A percentile compares a stretch with the other conserved stretches of the same genome.
Evolutionary conservation across 2,797 vertebrate species (phyloP).

Genomic region (Micrastur ruficollis): DNA sequence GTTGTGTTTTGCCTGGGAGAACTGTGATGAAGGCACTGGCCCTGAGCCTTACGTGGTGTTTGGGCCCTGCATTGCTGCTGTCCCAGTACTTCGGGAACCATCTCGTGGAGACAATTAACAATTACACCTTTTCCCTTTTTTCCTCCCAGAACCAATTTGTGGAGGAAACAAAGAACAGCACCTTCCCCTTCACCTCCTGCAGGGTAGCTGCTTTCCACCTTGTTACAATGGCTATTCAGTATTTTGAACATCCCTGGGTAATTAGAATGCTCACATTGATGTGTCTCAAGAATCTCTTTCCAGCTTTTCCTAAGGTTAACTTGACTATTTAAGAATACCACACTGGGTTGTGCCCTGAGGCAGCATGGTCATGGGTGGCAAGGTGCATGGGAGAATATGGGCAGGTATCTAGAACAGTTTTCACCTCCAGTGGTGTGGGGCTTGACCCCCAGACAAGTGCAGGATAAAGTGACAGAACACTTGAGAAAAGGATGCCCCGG

Average conservation of each 20-base stretch:
- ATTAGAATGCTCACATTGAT: background rate
- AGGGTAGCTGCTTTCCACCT: background rate
- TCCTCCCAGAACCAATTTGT: background rate
- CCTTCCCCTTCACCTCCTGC: background rate
- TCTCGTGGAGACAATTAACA: slow-evolving; percentile 52
- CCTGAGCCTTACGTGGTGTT: background rate
- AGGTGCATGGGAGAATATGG: accelerated
- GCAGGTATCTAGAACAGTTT: background rate
- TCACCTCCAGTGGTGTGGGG: background rate
- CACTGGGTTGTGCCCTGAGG: background rate
- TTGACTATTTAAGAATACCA: background rate
- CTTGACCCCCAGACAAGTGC: background rate
- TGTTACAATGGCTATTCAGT: background rate
- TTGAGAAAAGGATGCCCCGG: background rate
- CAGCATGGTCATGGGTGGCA: background rate
- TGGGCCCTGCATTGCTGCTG: background rate
- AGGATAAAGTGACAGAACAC: background rate
- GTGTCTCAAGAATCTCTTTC: background rate
- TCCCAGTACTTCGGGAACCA: slow-evolving; percentile 41
- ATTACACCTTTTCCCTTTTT: slow-evolving; percentile 22
- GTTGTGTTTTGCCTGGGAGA: background rate
- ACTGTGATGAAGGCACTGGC: background rate
- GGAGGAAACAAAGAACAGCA: background rate
- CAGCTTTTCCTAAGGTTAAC: background rate
- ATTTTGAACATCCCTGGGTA: background rate